Conservation (phyloP, 2,888 invertebrate species). For the Scrobipalpa atriplicella region DNA sequence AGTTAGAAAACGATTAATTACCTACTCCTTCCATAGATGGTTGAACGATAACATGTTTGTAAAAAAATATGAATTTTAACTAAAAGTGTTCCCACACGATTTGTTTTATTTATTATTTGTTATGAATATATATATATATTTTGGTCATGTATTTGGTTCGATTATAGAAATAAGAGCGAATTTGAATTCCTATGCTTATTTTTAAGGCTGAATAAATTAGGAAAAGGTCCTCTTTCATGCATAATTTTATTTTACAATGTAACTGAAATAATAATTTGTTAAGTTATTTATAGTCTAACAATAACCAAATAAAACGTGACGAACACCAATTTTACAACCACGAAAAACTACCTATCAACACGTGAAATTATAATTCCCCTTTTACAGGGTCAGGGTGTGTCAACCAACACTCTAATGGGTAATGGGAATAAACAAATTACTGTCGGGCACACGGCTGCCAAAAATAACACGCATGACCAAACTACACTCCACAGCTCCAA, state of each 20-base stretch:
- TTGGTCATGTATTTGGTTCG: no score
- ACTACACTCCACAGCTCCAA: constrained; percentile 33
- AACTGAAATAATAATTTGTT: not conserved
- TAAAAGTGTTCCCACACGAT: no score
- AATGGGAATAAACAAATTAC: constrained; percentile 37
- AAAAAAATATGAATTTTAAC: no score
- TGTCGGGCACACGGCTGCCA: constrained; percentile 38
- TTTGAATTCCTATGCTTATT: no score
- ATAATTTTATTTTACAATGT: not conserved
- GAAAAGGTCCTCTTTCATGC: no score
- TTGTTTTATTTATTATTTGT: no score
- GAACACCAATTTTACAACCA: not conserved
- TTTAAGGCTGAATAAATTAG: no score
- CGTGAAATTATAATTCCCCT: constrained; percentile 17
- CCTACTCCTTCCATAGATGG: no score
- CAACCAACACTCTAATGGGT: constrained; percentile 39
- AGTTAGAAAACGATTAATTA: no score
- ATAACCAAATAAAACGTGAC: constrained; percentile 15
- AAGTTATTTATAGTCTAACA: not conserved
- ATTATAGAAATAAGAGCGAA: no score
- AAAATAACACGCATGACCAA: constrained; percentile 54
- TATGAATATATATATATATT: no score
- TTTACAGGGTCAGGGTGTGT: constrained; percentile 33
- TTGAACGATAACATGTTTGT: no score
- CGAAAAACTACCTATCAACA: constrained; percentile 21